Evolutionary conservation across 2,888 invertebrate species (phyloP), one percentile per base, ranked within the genome.

Genomic region (Stratiomys singularior): DNA sequence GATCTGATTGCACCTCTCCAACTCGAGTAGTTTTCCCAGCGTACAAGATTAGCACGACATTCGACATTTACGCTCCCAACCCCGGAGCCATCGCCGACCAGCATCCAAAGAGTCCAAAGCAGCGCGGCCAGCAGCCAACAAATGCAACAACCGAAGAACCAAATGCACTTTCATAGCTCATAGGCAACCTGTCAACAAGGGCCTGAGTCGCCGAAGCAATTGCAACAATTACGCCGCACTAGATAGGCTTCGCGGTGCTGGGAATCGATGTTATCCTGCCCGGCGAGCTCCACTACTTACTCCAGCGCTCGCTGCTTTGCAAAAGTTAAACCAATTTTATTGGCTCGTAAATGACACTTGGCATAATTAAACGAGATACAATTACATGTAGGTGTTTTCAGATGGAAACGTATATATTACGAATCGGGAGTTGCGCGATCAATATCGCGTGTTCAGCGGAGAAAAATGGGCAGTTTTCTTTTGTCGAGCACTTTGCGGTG

Each of bases 1-100:
- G 76, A 76, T 76, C 76, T 47, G 76, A 76, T 76, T 74, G 74
- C 37, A 74, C 74, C 58, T 58, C 60, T 27, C 44, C 74, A 60
- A 58, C 23, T 74, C 37, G 74, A 18, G 58, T 58, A 69, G 69
- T 69, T 69, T 69, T 60, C 58, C 74, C 74, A 58, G 56, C 27
- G 72, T 30, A 30, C 58, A 18, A 74, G 58, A 74, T 74, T 74
- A 74, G 74, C 74, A 74, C 74, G 74, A 74, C 58, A 74, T 74
- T 69, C 69, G 69, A 69, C 69, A 69, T 69, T 69, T 74, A 60
- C 60, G 74, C 60, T 69, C 25, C 46, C 69, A 69, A 15, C 23
- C 69, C 69, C 28, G 27, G n/a, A 23, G 18, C 44, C 9, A 18
- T 11, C 64, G 23, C 7, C 47, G 11, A 30, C 5, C 69, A 4